Conservation (phyloP, 53 echinoderm and acorn worm species). For the Echinometra lucunter region DNA sequence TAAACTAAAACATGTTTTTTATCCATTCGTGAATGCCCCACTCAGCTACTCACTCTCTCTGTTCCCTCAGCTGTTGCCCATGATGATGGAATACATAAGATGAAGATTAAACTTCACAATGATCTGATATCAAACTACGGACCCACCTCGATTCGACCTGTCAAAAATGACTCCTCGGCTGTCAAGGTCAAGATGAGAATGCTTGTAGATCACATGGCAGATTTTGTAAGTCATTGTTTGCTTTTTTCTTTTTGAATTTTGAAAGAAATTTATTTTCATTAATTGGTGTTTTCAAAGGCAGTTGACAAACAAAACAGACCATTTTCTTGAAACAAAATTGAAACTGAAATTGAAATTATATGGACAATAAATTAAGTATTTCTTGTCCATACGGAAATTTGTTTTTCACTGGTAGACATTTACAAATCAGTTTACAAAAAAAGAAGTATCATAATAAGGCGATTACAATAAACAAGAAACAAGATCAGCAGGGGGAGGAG, state of each 20-base stretch:
- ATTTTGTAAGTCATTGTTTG: not conserved
- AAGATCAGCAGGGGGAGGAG: too few species aligned
- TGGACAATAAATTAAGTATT: too few species aligned
- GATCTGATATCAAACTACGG: conserved; percentile 36
- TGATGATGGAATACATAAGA: not conserved
- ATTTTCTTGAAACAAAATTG: too few species aligned
- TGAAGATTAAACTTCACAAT: conserved; percentile 8
- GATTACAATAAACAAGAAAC: too few species aligned
- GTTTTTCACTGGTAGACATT: too few species aligned
- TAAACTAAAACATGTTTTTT: not conserved
- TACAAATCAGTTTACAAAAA: too few species aligned
- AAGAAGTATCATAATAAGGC: too few species aligned
- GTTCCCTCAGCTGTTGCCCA: not conserved
- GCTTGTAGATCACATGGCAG: conserved; percentile 30
- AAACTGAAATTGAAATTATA: too few species aligned
- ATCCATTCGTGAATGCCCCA: not conserved
- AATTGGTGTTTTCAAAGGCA: too few species aligned
- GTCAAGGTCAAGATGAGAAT: conserved; percentile 20
- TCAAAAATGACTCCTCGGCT: not conserved
- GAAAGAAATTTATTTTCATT: too few species aligned
- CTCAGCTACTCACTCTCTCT: not conserved
- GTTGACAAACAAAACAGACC: too few species aligned
- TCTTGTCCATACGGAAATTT: too few species aligned
- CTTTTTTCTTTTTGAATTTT: not conserved
- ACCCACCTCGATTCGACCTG: not conserved